Evolutionary conservation across 2,797 vertebrate species (phyloP), one percentile per base, ranked within the genome.

Genomic region (Hippopotamyrus pictus): DNA sequence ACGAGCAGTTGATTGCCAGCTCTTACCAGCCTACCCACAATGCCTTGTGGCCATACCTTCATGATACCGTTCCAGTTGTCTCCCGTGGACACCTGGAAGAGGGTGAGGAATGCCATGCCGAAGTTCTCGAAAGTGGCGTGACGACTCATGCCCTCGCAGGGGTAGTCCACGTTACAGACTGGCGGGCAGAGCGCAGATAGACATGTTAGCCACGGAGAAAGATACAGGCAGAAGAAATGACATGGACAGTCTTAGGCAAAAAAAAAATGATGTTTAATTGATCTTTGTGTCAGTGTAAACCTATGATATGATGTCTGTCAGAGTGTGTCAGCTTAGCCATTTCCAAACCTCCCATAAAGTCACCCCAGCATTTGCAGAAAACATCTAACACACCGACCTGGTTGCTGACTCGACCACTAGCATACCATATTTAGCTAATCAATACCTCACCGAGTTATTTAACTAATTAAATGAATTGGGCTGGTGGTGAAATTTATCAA

Each of bases 41-140:
- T 53, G 1, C 50, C 46, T 2, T 51, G 22, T 19, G 82, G 51
- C 84, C 29, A 93, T 96, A 99, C 98, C 98, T 99, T 99, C 98
- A 99, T 99, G 90, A 99, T 99, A 90, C 98, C 98, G 0, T 99
- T 99, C 98, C 98, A 99, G 95, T 99, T 99, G 95, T 99, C 98
- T 0, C 98, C 98, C 0, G 98, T 99, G 92, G 98, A 99, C 93
- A 99, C 98, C 94, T 99, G 98, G 95, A 99, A 99, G 89, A 99
- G 97, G 0, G 98, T 99, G 93, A 99, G 97, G 94, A 99, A 99
- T 88, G 98, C 98, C 98, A 99, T 99, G 93, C 98, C 98, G 1
- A 99, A 99, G 94, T 99, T 99, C 92, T 99, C 98, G 65, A 99
- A 99, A 89, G 98, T 99, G 92, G 98, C 98, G 0, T 99, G 98